Evolutionary conservation across 2,888 invertebrate genomes (phyloP).

Genomic region (Crematogaster levior): DNA sequence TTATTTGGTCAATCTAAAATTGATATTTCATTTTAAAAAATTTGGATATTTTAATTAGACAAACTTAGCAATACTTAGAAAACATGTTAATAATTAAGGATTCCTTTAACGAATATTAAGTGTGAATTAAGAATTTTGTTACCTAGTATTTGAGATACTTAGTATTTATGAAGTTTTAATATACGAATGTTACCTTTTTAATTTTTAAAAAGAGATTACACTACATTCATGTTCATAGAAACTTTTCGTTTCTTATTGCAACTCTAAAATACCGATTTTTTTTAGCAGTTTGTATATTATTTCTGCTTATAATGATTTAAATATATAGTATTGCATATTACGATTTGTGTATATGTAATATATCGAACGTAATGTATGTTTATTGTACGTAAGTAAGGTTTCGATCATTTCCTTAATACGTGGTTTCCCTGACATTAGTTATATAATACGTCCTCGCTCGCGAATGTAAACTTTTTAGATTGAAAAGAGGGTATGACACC

Average conservation of each 20-base stretch:
- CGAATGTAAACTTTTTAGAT: constrained; percentile 21
- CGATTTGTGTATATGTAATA: background rate
- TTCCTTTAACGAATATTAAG: background rate
- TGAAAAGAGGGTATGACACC: background rate
- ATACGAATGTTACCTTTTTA: no score
- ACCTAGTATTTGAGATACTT: no score
- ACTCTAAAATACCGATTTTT: background rate
- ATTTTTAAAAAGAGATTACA: no score
- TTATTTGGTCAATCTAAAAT: background rate
- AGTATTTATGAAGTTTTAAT: background rate
- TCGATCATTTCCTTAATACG: constrained; percentile 24
- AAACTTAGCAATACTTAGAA: background rate
- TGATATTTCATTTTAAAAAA: background rate
- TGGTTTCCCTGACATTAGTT: constrained; percentile 18
- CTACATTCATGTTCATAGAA: background rate
- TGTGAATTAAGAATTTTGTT: background rate
- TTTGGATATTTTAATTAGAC: background rate
- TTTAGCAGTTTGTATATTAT: background rate
- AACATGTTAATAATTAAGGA: background rate
- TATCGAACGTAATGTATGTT: background rate
- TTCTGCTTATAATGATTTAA: background rate
- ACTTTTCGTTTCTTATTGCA: background rate
- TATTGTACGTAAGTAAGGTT: background rate
- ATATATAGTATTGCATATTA: background rate
- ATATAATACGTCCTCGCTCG: constrained; percentile 3